Evolutionary conservation across 2,113 vertebrate genomes (phyloP).

Genomic region (Cettia cetti): DNA sequence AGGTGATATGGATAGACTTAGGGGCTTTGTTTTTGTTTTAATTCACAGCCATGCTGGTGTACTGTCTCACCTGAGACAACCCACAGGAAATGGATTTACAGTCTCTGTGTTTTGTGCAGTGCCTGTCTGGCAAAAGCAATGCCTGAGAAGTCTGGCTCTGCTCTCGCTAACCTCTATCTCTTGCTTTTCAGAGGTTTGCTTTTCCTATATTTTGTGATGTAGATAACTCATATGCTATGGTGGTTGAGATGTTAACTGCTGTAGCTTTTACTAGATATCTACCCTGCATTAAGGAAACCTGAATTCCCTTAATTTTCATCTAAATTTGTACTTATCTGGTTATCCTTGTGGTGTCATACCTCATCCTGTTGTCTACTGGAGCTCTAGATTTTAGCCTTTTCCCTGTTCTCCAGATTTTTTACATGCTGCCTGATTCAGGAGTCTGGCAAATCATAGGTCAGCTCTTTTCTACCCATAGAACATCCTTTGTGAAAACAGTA

Average conservation of each 20-base stretch:
- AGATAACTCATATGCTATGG: neutral
- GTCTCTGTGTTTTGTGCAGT: neutral
- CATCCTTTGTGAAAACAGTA: neutral
- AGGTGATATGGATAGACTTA: neutral
- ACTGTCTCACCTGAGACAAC: neutral
- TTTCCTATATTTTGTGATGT: neutral
- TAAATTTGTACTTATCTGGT: neutral
- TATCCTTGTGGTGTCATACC: neutral
- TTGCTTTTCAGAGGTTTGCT: neutral
- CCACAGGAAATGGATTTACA: neutral
- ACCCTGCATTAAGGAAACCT: neutral
- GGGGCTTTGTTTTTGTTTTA: neutral
- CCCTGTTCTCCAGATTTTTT: neutral
- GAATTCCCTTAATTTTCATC: neutral
- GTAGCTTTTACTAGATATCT: neutral
- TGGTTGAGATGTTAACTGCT: neutral
- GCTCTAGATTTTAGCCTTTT: neutral
- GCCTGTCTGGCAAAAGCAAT: neutral
- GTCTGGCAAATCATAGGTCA: neutral
- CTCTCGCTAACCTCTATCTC: accelerated
- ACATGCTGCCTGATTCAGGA: neutral
- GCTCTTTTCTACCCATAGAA: neutral
- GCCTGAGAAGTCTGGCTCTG: neutral
- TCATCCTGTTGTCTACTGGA: neutral
- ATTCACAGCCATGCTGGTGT: neutral